A percentile compares a stretch with the other conserved stretches of the same genome.
phyloP scores from a whole-genome alignment of 2,888 invertebrate species.

The Lutraria lutraria region DNA sequence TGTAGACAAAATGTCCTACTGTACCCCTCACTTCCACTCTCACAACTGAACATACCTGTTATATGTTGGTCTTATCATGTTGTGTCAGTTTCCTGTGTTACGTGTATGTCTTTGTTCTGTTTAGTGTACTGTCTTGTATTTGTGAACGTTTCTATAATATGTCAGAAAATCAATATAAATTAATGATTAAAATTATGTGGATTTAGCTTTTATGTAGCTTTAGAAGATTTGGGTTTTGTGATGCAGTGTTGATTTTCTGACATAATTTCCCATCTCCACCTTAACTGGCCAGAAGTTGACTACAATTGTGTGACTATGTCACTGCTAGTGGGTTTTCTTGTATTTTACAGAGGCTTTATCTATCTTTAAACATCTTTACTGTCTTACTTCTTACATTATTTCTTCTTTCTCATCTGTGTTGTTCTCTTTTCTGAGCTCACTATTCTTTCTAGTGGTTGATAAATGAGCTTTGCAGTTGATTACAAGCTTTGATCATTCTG shows the following conservation, averaged over 20 bases:
- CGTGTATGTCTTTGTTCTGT: slow-evolving; percentile 27
- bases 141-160: neutral
- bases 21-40: slow-evolving; percentile 35
- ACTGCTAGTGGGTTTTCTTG: slow-evolving; percentile 11
- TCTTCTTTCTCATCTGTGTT: neutral
- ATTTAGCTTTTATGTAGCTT: neutral
- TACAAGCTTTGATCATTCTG: too few relatives aligned
- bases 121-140: slow-evolving; percentile 19
- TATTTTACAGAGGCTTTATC: neutral
- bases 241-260: slow-evolving; percentile 22
- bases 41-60: slow-evolving; percentile 20
- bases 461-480: too few relatives aligned
- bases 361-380: neutral
- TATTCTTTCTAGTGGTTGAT: too few relatives aligned
- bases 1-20: slow-evolving; percentile 37
- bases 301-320: slow-evolving; percentile 9
- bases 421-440: too few relatives aligned
- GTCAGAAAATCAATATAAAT: slow-evolving; percentile 14
- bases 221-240: too few relatives aligned
- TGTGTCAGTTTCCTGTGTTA: neutral
- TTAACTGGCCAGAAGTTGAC: neutral
- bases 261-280: neutral
- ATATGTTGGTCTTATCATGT: slow-evolving; percentile 29
- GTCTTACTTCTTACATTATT: neutral
- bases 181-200: neutral